Conservation (phyloP, 2,888 invertebrate species). For the Pemphredon lugubris region DNA sequence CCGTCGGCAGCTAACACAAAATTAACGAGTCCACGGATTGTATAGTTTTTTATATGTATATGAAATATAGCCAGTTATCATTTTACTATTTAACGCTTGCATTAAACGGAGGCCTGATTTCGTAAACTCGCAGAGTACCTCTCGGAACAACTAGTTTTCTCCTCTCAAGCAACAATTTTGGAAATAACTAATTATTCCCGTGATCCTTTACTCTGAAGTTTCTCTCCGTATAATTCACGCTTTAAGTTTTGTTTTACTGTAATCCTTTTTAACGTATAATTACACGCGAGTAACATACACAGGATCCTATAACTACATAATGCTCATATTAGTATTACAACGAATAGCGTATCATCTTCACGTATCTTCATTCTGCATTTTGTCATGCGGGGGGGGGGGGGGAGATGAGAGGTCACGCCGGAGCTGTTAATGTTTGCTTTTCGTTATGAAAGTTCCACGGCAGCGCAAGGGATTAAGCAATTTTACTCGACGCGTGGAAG, state of each 20-base stretch:
- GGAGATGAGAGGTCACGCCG: conserved; percentile 26
- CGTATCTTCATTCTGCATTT: conserved; percentile 67
- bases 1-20: conserved; percentile 71
- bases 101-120: conserved; percentile 55
- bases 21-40: conserved; percentile 69
- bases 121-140: conserved; percentile 9
- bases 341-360: conserved; percentile 75
- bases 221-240: conserved; percentile 59
- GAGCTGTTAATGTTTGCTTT: conserved; percentile 49
- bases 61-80: conserved; percentile 72
- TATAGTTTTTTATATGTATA: conserved; percentile 71
- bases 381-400: conserved; percentile 32
- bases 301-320: conserved; percentile 75
- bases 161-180: neutral
- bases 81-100: conserved; percentile 68
- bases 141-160: conserved; percentile 23
- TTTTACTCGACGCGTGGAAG: conserved; percentile 1
- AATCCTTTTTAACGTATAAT: conserved; percentile 71
- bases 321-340: conserved; percentile 80
- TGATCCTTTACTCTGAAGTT: conserved; percentile 26
- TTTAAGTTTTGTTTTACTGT: conserved; percentile 71
- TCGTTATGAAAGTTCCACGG: conserved; percentile 31
- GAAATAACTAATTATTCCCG: conserved; percentile 25
- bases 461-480: conserved; percentile 52
- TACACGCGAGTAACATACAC: conserved; percentile 69